A percentile compares a stretch with the other conserved stretches of the same genome.
Conservation (phyloP, 2,113 vertebrate species). For the Vanacampus margaritifer region DNA sequence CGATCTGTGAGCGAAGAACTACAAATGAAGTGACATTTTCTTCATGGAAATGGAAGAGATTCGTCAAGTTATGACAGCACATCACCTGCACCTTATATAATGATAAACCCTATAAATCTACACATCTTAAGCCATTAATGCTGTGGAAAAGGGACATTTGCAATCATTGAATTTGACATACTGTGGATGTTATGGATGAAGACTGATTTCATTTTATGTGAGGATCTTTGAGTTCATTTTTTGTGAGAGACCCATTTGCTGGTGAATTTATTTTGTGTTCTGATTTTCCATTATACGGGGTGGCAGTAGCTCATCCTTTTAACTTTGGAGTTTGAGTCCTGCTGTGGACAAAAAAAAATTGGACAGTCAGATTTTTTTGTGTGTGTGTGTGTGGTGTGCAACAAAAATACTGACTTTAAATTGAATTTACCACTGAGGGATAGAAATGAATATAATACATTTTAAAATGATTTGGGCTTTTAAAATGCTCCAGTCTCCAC, state of each 20-base stretch:
- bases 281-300: no score
- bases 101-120: neutral
- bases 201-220: neutral
- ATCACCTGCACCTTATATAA: neutral
- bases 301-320: no score
- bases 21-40: neutral
- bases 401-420: neutral
- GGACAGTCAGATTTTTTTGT: neutral
- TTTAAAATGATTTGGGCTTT: neutral
- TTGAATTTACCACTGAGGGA: neutral
- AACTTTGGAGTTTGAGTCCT: neutral
- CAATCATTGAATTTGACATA: no score
- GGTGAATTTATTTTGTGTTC: neutral
- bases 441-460: neutral
- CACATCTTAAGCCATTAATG: neutral
- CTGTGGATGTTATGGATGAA: neutral
- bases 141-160: neutral
- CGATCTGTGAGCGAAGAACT: neutral
- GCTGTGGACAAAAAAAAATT: neutral
- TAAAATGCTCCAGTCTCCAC: neutral
- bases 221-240: neutral
- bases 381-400: neutral
- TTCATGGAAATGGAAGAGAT: neutral
- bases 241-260: no score
- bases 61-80: conserved; percentile 2